phyloP scores from a whole-genome alignment of 2,888 invertebrate genomes.

The Patella depressa region DNA sequence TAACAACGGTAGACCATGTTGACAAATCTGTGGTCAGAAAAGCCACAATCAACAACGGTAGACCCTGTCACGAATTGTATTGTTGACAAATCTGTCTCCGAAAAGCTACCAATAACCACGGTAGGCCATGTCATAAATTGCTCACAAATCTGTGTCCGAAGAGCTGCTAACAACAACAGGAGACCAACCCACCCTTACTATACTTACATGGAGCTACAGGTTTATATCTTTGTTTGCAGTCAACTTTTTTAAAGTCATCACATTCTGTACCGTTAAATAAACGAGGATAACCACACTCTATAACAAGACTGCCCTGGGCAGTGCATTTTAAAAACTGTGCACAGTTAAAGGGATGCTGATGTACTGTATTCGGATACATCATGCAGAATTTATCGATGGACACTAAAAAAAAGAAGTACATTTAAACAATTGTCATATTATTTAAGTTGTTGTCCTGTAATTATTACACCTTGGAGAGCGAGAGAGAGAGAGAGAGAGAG shows the following conservation, averaged over 20 bases:
- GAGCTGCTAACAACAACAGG: no score
- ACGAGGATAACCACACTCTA: background rate
- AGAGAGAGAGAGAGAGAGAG: no score
- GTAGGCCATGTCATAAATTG: no score
- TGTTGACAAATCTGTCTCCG: no score
- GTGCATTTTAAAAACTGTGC: background rate
- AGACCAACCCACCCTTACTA: background rate
- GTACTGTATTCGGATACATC: background rate
- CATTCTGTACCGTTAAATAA: background rate
- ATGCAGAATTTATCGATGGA: background rate
- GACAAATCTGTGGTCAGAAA: no score
- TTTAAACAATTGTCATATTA: background rate
- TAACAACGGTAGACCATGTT: no score
- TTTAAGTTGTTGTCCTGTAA: no score
- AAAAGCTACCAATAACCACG: no score
- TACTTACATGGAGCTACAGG: constrained; percentile 31
- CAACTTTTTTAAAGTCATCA: constrained; percentile 25
- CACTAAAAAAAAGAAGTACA: background rate
- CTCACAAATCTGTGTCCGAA: no score
- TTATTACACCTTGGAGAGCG: no score
- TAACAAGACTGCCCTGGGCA: background rate
- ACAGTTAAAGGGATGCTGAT: background rate
- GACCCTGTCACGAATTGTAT: no score
- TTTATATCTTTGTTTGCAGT: constrained; percentile 1
- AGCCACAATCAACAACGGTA: no score